phyloP scores from a whole-genome alignment of 37 sponge, comb jelly and placozoan species.

The Ianthella basta region DNA sequence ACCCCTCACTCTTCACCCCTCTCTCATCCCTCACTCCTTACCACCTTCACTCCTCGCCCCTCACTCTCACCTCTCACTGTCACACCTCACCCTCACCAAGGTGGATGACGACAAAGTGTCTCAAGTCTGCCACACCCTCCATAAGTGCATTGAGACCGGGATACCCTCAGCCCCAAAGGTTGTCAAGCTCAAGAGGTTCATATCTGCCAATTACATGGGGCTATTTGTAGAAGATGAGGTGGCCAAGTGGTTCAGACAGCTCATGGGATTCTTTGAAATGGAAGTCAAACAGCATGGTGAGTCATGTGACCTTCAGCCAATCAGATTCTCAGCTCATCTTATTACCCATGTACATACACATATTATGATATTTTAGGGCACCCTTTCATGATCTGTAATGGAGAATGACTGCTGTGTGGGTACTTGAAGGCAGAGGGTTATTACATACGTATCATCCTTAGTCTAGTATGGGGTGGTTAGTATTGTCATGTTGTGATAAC shows the following conservation, averaged over 20 bases:
- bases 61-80: neutral
- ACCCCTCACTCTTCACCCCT: neutral
- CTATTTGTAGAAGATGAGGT: conserved; percentile 86
- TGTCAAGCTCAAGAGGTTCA: conserved; percentile 60
- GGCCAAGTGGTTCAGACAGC: conserved; percentile 76
- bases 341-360: no score
- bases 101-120: conserved; percentile 41
- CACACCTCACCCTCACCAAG: conserved; percentile 26
- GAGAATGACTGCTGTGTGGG: no score
- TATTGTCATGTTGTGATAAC: no score
- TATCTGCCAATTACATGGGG: conserved; percentile 81
- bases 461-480: no score
- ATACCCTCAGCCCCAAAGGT: conserved; percentile 60
- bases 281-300: conserved; percentile 49
- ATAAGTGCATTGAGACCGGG: conserved; percentile 33
- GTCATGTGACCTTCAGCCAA: neutral
- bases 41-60: neutral
- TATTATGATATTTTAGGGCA: no score
- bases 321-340: neutral
- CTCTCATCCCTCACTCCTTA: neutral
- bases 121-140: conserved; percentile 53
- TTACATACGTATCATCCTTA: no score
- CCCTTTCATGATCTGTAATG: no score
- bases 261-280: conserved; percentile 52
- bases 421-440: no score